phyloP scores from a whole-genome alignment of 1,140 invertebrate genomes.

The Drosophila kanapiae region DNA sequence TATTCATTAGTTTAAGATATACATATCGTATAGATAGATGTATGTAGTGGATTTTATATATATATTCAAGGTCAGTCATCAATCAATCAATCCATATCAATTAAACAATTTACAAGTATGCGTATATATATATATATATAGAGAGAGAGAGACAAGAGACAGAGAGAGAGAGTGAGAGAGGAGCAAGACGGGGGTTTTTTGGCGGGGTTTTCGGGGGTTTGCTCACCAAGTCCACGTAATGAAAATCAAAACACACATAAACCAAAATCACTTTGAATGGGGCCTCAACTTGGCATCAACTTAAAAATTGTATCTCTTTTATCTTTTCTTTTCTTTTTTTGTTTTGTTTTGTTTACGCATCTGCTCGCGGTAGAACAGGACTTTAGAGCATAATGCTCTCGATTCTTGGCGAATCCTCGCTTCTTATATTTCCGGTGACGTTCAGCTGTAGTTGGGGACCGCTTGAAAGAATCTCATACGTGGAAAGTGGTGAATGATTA shows the following conservation, averaged over 20 bases:
- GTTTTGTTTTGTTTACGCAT: conserved; percentile 2
- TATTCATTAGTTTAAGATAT: conserved; percentile 73
- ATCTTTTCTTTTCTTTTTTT: background rate
- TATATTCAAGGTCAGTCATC: conserved; percentile 59
- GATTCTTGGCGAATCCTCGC: conserved; percentile 37
- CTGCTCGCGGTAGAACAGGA: conserved; percentile 6
- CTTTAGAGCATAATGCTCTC: conserved; percentile 8
- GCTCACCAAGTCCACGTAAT: conserved; percentile 78
- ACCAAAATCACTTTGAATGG: conserved; percentile 38
- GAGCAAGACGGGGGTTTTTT: conserved; percentile 56
- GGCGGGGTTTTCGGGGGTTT: conserved; percentile 34
- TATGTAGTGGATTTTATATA: conserved; percentile 54
- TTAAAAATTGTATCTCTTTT: conserved; percentile 23
- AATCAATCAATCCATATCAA: conserved; percentile 68
- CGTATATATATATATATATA: conserved; percentile 51
- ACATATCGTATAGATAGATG: conserved; percentile 50
- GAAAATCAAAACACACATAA: conserved; percentile 50
- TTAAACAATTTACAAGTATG: conserved; percentile 68
- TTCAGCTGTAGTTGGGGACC: conserved; percentile 18
- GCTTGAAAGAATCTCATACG: conserved; percentile 53
- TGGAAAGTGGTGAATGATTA: conserved; percentile 54
- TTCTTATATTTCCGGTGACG: conserved; percentile 28
- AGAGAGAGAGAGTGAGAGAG: conserved; percentile 58
- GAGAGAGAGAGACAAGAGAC: conserved; percentile 58
- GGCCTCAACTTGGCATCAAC: conserved; percentile 22